Conservation (phyloP, 1,140 invertebrate genomes). For the Trichonephila clavata region DNA sequence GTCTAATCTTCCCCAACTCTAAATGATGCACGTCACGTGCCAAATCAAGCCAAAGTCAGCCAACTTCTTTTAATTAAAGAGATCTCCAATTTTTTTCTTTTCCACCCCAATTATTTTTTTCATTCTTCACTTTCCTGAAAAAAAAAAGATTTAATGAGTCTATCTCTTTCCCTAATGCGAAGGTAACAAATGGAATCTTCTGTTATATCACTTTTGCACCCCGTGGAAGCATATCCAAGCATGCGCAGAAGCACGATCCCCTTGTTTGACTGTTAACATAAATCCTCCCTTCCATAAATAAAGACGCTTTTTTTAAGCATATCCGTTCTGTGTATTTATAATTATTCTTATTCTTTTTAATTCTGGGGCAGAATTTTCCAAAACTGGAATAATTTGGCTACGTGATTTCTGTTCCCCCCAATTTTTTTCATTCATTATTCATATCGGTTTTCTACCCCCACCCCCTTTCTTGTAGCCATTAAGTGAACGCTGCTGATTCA, state of each 20-base stretch:
- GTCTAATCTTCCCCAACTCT: conserved; percentile 1
- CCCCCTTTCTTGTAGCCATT: neutral
- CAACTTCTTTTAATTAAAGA: conserved; percentile 70
- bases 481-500: conserved; percentile 30
- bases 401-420: conserved; percentile 24
- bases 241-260: conserved; percentile 6
- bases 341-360: conserved; percentile 69
- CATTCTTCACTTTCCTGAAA: neutral
- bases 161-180: conserved; percentile 52
- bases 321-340: conserved; percentile 63
- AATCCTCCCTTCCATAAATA: conserved; percentile 54
- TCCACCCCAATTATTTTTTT: neutral
- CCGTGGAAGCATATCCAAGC: neutral
- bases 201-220: conserved; percentile 24
- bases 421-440: conserved; percentile 70
- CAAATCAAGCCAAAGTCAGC: conserved; percentile 48
- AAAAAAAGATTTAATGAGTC: conserved; percentile 61
- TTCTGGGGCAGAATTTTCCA: conserved; percentile 40
- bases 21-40: conserved; percentile 23
- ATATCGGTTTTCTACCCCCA: conserved; percentile 17
- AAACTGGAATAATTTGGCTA: conserved; percentile 51
- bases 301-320: conserved; percentile 36
- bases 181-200: conserved; percentile 58
- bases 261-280: conserved; percentile 44
- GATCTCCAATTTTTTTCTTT: neutral